Percentiles rank a stretch among this genome's conserved stretches.
These are phyloP conservation scores for Busseola fusca DNA, from an alignment of 2,888 invertebrate species.

Conservation along the genomic window DNA sequence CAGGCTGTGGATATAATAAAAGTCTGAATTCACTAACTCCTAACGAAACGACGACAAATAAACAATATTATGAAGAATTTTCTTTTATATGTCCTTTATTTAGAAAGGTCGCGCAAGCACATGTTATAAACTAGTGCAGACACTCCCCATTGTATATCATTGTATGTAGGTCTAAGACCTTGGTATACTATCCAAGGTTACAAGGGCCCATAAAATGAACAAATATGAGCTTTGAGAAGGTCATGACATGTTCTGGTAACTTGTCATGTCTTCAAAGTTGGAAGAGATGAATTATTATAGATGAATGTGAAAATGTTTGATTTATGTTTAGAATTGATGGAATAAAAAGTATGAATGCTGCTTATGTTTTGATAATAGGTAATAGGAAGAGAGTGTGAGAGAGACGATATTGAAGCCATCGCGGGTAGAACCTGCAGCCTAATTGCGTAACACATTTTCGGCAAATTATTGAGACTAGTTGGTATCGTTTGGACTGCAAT, in stretches of 20 bases:
- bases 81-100: neutral
- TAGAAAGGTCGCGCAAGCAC: conserved; percentile 18
- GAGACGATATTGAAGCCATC: neutral
- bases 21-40: neutral
- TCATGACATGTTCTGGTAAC: neutral
- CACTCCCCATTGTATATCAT: neutral
- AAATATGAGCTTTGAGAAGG: conserved; percentile 35
- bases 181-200: conserved; percentile 29
- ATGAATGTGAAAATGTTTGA: neutral
- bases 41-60: neutral
- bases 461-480: too few relatives aligned
- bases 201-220: conserved; percentile 14
- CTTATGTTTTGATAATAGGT: neutral
- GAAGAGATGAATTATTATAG: neutral
- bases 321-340: neutral
- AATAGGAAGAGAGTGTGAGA: neutral
- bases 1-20: neutral
- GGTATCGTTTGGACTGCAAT: too few relatives aligned
- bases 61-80: neutral
- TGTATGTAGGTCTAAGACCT: conserved; percentile 27
- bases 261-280: neutral
- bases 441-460: too few relatives aligned
- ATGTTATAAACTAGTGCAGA: too few relatives aligned
- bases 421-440: neutral
- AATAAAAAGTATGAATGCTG: too few relatives aligned